phyloP scores from a whole-genome alignment of 1,140 invertebrate genomes.

The Arion vulgaris region DNA sequence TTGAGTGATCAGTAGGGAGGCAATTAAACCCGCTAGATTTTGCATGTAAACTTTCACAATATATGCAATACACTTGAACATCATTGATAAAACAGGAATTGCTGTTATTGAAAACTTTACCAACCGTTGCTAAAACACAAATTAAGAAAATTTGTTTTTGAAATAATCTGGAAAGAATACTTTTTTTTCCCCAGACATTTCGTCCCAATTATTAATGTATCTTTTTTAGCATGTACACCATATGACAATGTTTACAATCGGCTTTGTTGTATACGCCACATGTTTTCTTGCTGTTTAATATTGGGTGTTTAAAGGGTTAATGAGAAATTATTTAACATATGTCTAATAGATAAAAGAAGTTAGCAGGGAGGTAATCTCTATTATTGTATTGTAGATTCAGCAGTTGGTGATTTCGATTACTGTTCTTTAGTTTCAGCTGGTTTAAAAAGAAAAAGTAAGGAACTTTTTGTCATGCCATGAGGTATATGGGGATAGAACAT shows the following conservation, averaged over 20 bases:
- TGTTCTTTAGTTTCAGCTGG: no score
- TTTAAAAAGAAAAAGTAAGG: no score
- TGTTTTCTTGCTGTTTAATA: neutral
- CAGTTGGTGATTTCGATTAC: no score
- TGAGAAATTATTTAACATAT: neutral
- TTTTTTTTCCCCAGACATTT: neutral
- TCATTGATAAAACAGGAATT: neutral
- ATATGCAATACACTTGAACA: neutral
- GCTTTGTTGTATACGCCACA: neutral
- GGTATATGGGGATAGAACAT: no score
- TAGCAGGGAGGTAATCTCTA: no score
- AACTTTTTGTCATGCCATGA: no score
- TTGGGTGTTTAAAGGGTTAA: neutral
- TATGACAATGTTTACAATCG: neutral
- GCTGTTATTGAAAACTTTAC: neutral
- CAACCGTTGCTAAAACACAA: slow-evolving; percentile 33
- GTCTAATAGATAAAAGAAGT: neutral
- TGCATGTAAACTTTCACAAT: neutral
- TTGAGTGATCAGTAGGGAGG: neutral
- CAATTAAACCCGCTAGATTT: neutral
- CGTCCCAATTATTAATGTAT: neutral
- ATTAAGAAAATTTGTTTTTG: slow-evolving; percentile 19
- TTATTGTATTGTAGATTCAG: no score
- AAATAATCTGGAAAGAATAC: neutral
- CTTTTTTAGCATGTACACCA: neutral